Evolutionary conservation across 2,113 vertebrate genomes (phyloP).

Genomic region (Entelurus aequoreus): DNA sequence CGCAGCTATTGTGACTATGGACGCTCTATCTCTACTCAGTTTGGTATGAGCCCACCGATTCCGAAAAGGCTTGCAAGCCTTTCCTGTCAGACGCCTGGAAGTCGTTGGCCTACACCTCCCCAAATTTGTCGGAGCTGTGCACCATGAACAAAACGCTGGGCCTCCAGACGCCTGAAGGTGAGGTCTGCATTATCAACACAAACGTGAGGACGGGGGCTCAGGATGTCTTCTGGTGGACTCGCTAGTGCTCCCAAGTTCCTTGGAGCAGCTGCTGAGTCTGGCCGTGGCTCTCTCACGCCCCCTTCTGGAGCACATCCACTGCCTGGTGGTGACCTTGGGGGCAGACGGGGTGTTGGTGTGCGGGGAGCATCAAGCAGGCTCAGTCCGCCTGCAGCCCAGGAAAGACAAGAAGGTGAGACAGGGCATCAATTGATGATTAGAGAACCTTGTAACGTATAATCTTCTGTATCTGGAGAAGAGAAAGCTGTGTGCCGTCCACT

Average conservation of each 20-base stretch:
- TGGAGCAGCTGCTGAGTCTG: constrained; percentile 67
- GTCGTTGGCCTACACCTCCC: constrained; percentile 77
- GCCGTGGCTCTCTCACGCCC: constrained; percentile 75
- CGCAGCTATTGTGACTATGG: constrained; percentile 3
- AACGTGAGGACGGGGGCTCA: neutral
- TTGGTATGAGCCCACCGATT: constrained; percentile 86
- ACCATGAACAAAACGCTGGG: constrained; percentile 78
- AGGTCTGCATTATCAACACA: neutral
- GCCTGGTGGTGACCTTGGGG: constrained; percentile 81
- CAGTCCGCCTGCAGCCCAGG: constrained; percentile 65
- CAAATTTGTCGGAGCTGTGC: constrained; percentile 81
- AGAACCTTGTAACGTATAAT: neutral
- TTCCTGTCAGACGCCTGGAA: constrained; percentile 87
- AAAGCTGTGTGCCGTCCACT: constrained; percentile 75
- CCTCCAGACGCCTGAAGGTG: constrained; percentile 77
- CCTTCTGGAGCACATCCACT: constrained; percentile 79
- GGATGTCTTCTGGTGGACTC: constrained; percentile 11
- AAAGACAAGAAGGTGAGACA: constrained; percentile 56
- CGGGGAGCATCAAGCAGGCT: constrained; percentile 66
- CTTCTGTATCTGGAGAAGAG: constrained; percentile 63
- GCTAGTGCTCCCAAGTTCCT: constrained; percentile 65
- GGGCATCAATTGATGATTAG: neutral
- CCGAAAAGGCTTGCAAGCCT: constrained; percentile 81
- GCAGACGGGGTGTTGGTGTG: constrained; percentile 77
- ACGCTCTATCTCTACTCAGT: constrained; percentile 62